Conservation (phyloP, 2,113 vertebrate species). For the Anolis sagrei region DNA sequence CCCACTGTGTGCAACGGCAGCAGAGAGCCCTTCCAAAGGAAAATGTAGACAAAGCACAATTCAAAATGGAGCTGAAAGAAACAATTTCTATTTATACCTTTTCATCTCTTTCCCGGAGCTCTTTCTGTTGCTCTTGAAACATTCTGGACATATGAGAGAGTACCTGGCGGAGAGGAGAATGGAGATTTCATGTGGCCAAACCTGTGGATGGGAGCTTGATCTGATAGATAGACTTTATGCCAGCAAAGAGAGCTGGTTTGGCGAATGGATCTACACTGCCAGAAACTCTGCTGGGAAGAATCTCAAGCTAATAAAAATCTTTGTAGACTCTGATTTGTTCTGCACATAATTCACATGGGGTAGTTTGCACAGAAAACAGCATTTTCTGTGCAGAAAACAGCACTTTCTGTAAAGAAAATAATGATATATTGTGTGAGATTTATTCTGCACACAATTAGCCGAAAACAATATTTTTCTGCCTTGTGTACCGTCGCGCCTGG, state of each 20-base stretch:
- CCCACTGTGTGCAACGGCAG: conserved; percentile 61
- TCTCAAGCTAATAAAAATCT: no score
- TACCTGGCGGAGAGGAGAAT: background rate
- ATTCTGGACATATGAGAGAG: background rate
- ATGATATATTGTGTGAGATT: no score
- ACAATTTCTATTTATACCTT: conserved; percentile 54
- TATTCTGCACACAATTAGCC: no score
- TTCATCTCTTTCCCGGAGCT: conserved; percentile 43
- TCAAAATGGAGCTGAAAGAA: conserved; percentile 36
- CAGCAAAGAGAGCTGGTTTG: background rate
- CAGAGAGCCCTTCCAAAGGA: conserved; percentile 53
- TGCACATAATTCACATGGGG: no score
- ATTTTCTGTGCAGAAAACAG: no score
- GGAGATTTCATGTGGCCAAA: background rate
- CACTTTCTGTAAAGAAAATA: no score
- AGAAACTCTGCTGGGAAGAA: no score
- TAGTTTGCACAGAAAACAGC: no score
- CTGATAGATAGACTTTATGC: background rate
- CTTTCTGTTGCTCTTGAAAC: background rate
- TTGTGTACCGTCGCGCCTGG: no score
- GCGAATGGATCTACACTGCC: no score
- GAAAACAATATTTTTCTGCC: no score
- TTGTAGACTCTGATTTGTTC: no score
- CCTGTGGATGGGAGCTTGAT: background rate
- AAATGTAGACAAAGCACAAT: conserved; percentile 42